A percentile compares a stretch with the other conserved stretches of the same genome.
These are phyloP conservation scores for Molorchus minor DNA, from an alignment of 2,888 invertebrate species.

Conservation along the genomic window DNA sequence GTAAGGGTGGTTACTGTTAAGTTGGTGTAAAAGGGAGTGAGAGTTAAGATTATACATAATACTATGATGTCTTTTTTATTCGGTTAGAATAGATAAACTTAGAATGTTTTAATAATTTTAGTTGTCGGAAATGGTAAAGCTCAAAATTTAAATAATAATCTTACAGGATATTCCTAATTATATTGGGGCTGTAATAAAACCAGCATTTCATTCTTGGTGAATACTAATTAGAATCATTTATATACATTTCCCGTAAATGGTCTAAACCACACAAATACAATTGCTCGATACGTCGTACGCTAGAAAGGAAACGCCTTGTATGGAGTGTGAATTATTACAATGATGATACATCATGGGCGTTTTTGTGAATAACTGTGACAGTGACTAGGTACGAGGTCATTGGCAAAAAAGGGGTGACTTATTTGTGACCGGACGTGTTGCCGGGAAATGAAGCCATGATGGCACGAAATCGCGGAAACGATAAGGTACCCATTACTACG, in stretches of 20 bases:
- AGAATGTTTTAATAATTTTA: no score
- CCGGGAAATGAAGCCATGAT: constrained; percentile 45
- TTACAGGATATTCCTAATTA: no score
- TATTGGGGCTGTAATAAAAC: no score
- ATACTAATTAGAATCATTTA: not conserved
- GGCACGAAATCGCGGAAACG: constrained; percentile 33
- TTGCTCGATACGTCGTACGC: not conserved
- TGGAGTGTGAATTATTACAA: constrained; percentile 32
- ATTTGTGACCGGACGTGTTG: constrained; percentile 42
- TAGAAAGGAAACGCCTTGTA: constrained; percentile 24
- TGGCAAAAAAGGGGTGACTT: constrained; percentile 45
- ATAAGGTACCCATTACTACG: not conserved
- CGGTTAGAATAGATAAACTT: no score
- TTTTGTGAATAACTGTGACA: constrained; percentile 12
- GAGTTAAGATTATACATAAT: no score
- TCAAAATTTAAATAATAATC: no score
- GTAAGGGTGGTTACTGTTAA: no score
- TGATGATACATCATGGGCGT: constrained; percentile 12
- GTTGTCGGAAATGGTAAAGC: no score
- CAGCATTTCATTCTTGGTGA: no score
- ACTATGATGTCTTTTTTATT: no score
- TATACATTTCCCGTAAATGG: constrained; percentile 5
- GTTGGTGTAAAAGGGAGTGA: no score
- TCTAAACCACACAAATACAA: not conserved
- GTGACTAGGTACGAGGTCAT: constrained; percentile 48